Conservation (phyloP, 1,140 invertebrate genomes). For the Macrostomum lignano region DNA sequence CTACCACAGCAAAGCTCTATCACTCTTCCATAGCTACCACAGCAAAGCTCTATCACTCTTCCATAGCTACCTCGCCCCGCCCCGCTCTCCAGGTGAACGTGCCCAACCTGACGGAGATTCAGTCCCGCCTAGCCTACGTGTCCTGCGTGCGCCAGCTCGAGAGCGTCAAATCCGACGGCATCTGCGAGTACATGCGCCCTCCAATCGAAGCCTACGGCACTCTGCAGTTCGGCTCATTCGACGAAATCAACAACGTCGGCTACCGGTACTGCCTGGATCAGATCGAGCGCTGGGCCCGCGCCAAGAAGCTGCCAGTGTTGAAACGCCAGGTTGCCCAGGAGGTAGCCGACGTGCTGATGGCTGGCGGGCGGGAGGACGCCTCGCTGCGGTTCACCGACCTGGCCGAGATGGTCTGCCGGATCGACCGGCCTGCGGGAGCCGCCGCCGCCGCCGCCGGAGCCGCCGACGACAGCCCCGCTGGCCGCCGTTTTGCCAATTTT, state of each 20-base stretch:
- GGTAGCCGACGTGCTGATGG: slow-evolving; percentile 8
- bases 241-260: slow-evolving; percentile 42
- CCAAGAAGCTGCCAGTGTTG: not conserved
- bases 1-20: too few relatives aligned
- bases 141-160: slow-evolving; percentile 86
- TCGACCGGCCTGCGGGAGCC: too few relatives aligned
- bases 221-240: slow-evolving; percentile 78
- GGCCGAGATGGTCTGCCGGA: slow-evolving; percentile 72
- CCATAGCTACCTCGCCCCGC: too few relatives aligned
- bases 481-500: too few relatives aligned
- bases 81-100: too few relatives aligned
- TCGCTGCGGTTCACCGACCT: slow-evolving; percentile 49
- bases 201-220: slow-evolving; percentile 91
- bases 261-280: slow-evolving; percentile 1
- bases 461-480: too few relatives aligned
- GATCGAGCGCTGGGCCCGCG: not conserved
- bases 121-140: slow-evolving; percentile 81
- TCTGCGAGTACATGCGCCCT: slow-evolving; percentile 87
- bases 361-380: slow-evolving; percentile 12
- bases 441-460: too few relatives aligned
- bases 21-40: too few relatives aligned
- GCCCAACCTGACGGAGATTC: slow-evolving; percentile 77
- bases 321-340: too few relatives aligned
- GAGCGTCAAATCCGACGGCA: slow-evolving; percentile 78
- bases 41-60: too few relatives aligned